Conservation (phyloP, 2,797 vertebrate genomes). For the Pelodytes ibericus region DNA sequence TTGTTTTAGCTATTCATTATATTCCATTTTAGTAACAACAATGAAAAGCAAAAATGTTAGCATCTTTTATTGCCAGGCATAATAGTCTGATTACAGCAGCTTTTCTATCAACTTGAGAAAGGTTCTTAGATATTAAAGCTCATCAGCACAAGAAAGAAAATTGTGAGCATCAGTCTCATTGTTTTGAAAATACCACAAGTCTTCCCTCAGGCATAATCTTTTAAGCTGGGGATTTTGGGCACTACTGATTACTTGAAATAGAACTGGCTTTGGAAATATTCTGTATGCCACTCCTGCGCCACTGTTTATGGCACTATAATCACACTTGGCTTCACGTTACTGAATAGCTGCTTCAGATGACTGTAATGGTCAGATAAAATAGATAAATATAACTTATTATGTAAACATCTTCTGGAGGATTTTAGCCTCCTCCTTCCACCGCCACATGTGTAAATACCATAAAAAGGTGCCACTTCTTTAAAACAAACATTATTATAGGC, state of each 20-base stretch:
- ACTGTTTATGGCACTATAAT: neutral
- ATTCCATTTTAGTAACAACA: slow-evolving; percentile 52
- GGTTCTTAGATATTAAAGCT: slow-evolving; percentile 70
- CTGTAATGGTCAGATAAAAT: too few relatives aligned
- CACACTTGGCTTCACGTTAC: neutral
- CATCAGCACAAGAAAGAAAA: slow-evolving; percentile 68
- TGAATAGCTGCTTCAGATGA: too few relatives aligned
- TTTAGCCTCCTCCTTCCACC: too few relatives aligned
- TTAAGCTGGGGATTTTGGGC: slow-evolving; percentile 69
- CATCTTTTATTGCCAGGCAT: slow-evolving; percentile 62
- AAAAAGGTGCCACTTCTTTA: too few relatives aligned
- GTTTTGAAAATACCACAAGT: slow-evolving; percentile 68
- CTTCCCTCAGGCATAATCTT: slow-evolving; percentile 66
- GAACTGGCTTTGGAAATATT: slow-evolving; percentile 58
- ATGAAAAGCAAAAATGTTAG: slow-evolving; percentile 62
- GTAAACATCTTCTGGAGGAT: too few relatives aligned
- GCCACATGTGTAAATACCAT: too few relatives aligned
- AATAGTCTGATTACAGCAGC: slow-evolving; percentile 71
- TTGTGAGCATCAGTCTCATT: slow-evolving; percentile 69
- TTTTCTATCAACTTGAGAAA: slow-evolving; percentile 69
- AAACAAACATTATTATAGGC: too few relatives aligned
- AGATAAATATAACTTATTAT: too few relatives aligned
- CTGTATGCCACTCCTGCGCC: neutral
- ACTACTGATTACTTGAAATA: slow-evolving; percentile 67
- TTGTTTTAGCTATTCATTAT: too few relatives aligned